Base-by-base conservation (phyloP, 2,888 invertebrate species). In the Formica aserva region DNA sequence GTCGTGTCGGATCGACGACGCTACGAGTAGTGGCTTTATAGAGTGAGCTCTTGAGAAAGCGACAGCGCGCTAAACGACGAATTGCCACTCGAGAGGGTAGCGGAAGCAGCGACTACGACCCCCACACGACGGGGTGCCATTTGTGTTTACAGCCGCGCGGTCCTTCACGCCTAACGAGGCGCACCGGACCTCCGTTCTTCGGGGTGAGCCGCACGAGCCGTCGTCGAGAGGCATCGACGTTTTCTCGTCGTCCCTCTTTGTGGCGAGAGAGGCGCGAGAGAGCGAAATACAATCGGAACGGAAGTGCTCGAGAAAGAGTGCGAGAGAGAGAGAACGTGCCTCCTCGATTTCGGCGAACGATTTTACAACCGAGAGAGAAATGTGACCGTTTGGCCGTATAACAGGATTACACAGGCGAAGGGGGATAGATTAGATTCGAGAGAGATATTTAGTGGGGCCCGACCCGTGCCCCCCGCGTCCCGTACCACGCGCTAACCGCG, bases 311-410 rank as follows among this genome's bases (percentile, higher is more conserved):
- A 86, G 84, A 87, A n/a, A 74, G 63, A n/a, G 18, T 9, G 18
- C 3, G 32, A 62, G 29, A 62, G 32, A 62, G 32, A 32, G 62
- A 29, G 62, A 62, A 60, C 62, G 75, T 85, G 85, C 89, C 86
- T 86, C 88, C 88, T 89, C 87, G 89, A 91, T 91, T 91, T 83
- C 86, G 81, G 71, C 84, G 45, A 82, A 67, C 82, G 82, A 80
- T 84, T 78, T 45, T 60, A 72, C 32, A 18, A 41, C n/a, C 18
- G 41, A 45, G 60, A 75, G 35, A 81, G 89, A 92, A 92, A 93
- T 89, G 91, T 93, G 92, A 93, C 91, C 88, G 87, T 93, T 89
- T 89, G 92, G 92, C 91, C 89, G 91, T 92, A 91, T 94, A 94
- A 94, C 92, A 92, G 92, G 94, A 93, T 93, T 94, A 93, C 85